Evolutionary conservation across 2,888 invertebrate genomes (phyloP), one percentile per base, ranked within the genome.

Genomic region (Acrobeloides nanus): DNA sequence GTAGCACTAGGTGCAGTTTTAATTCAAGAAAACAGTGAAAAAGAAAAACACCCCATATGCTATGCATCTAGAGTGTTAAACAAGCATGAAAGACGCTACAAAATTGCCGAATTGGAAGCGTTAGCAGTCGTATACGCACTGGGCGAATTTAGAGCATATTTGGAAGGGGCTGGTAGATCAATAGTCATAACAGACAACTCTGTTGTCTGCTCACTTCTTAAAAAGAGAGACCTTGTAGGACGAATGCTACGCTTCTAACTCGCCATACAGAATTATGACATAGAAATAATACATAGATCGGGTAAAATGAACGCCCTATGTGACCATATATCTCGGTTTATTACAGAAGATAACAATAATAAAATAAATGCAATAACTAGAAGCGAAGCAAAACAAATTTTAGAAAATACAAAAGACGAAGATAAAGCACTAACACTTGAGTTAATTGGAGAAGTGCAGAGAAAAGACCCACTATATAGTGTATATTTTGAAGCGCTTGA

Each of bases 61-160:
- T 34, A 10, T 20, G 43, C n/a, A 1, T 42, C 43, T 12, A 23
- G 43, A 5, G 17, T 20, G 21, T n/a, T 43, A 1, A 42, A 35
- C 42, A 17, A 12, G 7, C 18, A 39, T 8, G 43, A 42, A 44
- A 17, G 17, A n/a, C 15, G 24, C 5, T 43, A 42, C n/a, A n/a
- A 17, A 5, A n/a, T 40, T 5, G 43, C 20, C 43, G 43, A 42
- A 20, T 12, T 41, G 1, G 43, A 42, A 3, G 42, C 46, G n/a
- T 41, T 42, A 6, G 43, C 43, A 10, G 41, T 42, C 12, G 39
- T 42, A 18, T 42, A 17, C 21, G 4, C 15, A 6, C 40, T 40
- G 5, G n/a, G 20, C 1, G 17, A 40, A 40, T 40, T 40, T 40
- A 10, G 15, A 15, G 10, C 29, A 15, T 29, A 29, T 29, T 15